Conservation (phyloP, 2,888 invertebrate genomes). For the Lasioglossum morio region DNA sequence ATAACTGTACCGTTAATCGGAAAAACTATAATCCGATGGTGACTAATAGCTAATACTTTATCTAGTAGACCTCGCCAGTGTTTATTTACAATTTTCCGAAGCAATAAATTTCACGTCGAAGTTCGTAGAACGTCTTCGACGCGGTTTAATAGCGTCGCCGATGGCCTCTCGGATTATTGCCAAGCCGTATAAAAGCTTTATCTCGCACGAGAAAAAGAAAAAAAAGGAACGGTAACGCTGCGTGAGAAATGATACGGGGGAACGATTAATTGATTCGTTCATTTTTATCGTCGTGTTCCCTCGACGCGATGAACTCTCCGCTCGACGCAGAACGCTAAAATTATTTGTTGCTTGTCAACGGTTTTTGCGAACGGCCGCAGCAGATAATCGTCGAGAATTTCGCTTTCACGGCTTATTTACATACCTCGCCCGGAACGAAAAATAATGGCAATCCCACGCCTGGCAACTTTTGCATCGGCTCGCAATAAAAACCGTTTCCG, state of each 20-base stretch:
- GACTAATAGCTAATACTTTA: neutral
- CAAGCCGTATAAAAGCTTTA: slow-evolving; percentile 30
- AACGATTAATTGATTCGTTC: slow-evolving; percentile 42
- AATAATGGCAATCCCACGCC: neutral
- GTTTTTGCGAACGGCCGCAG: slow-evolving; percentile 21
- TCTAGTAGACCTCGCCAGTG: neutral
- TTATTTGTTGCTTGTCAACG: slow-evolving; percentile 33
- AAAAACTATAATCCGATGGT: neutral
- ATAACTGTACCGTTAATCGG: neutral
- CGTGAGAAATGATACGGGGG: slow-evolving; percentile 46
- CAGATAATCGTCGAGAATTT: slow-evolving; percentile 30
- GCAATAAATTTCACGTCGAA: neutral
- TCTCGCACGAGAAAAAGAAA: neutral
- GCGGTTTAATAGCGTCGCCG: neutral
- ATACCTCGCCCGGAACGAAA: neutral
- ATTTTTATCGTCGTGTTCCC: slow-evolving; percentile 18
- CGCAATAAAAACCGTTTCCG: neutral
- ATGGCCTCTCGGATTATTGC: slow-evolving; percentile 18
- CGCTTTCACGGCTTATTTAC: slow-evolving; percentile 19
- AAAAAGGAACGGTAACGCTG: slow-evolving; percentile 12
- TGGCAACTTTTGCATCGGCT: neutral
- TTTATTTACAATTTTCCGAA: neutral
- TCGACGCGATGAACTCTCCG: slow-evolving; percentile 47
- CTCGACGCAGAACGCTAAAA: slow-evolving; percentile 18
- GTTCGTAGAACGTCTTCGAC: neutral